These are phyloP conservation scores for Hapalemur alaotrensis DNA, from an alignment of 2,797 vertebrate genomes.

Conservation along the genomic window DNA sequence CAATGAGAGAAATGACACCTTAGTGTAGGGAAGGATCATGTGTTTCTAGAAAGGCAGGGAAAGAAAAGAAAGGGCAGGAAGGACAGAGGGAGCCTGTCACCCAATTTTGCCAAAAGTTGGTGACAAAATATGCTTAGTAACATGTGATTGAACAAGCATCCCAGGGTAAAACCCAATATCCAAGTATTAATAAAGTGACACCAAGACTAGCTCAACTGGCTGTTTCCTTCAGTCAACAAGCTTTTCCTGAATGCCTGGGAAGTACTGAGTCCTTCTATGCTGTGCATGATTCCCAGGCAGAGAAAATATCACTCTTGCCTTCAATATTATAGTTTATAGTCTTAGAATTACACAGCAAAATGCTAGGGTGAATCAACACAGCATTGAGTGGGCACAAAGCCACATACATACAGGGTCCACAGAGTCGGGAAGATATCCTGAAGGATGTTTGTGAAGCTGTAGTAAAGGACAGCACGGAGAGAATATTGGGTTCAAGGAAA, in stretches of 20 bases:
- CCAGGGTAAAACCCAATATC: background rate
- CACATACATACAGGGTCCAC: background rate
- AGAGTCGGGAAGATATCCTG: background rate
- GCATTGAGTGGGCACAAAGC: background rate
- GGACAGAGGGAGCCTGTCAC: background rate
- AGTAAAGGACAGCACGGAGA: background rate
- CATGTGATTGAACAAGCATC: background rate
- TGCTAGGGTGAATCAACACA: background rate
- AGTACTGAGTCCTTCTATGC: background rate
- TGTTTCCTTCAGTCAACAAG: background rate
- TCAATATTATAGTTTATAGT: background rate
- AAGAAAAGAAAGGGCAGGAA: background rate
- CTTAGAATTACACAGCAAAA: background rate
- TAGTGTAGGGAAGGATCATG: background rate
- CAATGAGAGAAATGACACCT: background rate
- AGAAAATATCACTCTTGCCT: background rate
- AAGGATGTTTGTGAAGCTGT: background rate
- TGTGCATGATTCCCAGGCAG: background rate
- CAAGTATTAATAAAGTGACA: background rate
- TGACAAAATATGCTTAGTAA: background rate
- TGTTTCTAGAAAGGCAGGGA: background rate
- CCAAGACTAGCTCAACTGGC: background rate
- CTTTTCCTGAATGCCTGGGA: background rate
- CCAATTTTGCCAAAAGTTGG: background rate
- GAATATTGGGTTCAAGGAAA: background rate